A percentile compares a stretch with the other conserved stretches of the same genome.
Evolutionary conservation across 2,113 vertebrate genomes (phyloP).

Genomic region (Apaloderma vittatum): DNA sequence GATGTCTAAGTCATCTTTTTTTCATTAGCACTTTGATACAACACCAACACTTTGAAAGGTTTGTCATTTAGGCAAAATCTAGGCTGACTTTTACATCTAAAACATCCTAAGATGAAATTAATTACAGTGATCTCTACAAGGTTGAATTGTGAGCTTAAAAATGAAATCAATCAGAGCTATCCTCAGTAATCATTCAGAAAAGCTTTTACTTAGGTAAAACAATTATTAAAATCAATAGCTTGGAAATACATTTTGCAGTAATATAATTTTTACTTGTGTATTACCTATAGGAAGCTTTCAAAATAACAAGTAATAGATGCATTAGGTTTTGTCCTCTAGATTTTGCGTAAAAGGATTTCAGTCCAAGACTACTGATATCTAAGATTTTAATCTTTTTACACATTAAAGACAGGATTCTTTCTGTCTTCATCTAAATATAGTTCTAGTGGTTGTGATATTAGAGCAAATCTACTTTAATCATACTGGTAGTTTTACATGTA

Average conservation of each 20-base stretch:
- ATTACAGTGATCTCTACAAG: neutral
- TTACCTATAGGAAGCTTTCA: neutral
- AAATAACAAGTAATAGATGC: neutral
- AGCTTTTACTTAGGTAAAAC: neutral
- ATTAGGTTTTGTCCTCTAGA: neutral
- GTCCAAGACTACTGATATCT: neutral
- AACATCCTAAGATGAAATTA: neutral
- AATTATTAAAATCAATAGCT: neutral
- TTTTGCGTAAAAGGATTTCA: neutral
- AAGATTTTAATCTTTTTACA: neutral
- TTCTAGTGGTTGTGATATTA: constrained; percentile 20
- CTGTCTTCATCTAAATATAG: constrained; percentile 3
- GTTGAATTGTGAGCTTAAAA: neutral
- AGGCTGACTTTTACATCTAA: neutral
- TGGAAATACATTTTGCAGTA: neutral
- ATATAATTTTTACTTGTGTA: neutral
- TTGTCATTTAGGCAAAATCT: neutral
- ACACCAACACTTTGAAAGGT: neutral
- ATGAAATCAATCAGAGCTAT: neutral
- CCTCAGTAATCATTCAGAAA: neutral
- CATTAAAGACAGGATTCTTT: neutral
- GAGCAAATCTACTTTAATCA: constrained; percentile 20
- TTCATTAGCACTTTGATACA: neutral
- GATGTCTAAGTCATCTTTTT: neutral
- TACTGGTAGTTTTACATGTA: constrained; percentile 37